A percentile compares a stretch with the other conserved stretches of the same genome.
Evolutionary conservation across 2,113 vertebrate genomes (phyloP).

Genomic region (Columbina picui): DNA sequence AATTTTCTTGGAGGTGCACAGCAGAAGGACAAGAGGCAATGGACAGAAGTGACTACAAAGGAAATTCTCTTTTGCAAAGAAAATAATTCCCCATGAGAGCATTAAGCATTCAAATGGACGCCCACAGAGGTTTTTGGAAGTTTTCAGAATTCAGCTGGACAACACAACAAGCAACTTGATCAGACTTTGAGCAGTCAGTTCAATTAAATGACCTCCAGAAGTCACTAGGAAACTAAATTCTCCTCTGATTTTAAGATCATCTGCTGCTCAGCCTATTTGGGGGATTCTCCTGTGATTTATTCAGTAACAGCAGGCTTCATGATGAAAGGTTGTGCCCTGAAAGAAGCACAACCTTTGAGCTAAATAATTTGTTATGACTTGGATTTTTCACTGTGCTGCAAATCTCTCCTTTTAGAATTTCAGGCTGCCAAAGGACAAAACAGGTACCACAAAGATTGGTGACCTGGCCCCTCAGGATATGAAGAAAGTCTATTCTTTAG

Average conservation of each 20-base stretch:
- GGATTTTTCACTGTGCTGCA: background rate
- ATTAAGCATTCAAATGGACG: background rate
- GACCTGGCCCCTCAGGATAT: slow-evolving; percentile 92
- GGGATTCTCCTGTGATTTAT: background rate
- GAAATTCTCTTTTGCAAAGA: background rate
- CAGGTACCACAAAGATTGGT: slow-evolving; percentile 90
- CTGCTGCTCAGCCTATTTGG: background rate
- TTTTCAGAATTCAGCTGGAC: background rate
- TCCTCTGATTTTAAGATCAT: background rate
- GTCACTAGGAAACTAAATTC: background rate
- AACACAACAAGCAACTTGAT: background rate
- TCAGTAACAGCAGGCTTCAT: background rate
- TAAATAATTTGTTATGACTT: background rate
- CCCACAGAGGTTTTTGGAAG: background rate
- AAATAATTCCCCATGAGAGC: background rate
- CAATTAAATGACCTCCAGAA: background rate
- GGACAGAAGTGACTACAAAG: background rate
- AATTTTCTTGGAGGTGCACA: background rate
- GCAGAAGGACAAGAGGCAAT: background rate
- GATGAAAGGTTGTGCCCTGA: background rate
- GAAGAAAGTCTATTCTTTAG: slow-evolving; percentile 90
- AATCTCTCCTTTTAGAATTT: slow-evolving; percentile 83
- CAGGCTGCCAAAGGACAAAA: slow-evolving; percentile 90
- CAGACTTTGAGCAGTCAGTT: background rate
- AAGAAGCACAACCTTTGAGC: background rate